Conservation (phyloP, 1,140 invertebrate species). For the Trigoniulus corallinus region DNA sequence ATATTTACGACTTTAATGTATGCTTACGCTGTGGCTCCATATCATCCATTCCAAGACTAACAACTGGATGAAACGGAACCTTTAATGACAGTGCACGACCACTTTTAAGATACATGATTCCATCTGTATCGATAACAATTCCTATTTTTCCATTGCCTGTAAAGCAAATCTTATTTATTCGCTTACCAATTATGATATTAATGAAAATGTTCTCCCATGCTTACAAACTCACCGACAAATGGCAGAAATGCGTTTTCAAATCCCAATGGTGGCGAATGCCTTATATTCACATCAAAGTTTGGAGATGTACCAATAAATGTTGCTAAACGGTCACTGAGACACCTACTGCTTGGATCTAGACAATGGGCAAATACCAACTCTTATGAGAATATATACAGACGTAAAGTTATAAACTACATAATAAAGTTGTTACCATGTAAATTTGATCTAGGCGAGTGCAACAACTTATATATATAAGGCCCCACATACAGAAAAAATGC, state of each 20-base stretch:
- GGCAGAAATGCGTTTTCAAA: not conserved
- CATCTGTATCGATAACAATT: slow-evolving; percentile 19
- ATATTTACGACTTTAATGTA: too few species aligned
- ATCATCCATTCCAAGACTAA: slow-evolving; percentile 35
- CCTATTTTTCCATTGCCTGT: slow-evolving; percentile 16
- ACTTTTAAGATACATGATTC: slow-evolving; percentile 23
- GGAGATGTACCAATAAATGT: not conserved
- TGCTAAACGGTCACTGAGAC: not conserved
- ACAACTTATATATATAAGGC: not conserved
- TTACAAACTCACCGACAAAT: slow-evolving; percentile 1
- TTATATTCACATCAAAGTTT: not conserved
- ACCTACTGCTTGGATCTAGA: not conserved
- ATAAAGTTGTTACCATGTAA: not conserved
- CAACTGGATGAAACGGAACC: slow-evolving; percentile 53
- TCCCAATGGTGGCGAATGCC: not conserved
- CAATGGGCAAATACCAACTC: not conserved
- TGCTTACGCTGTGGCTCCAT: slow-evolving; percentile 17
- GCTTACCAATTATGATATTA: not conserved
- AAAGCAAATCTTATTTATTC: slow-evolving; percentile 4
- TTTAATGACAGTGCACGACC: slow-evolving; percentile 50
- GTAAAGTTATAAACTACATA: not conserved
- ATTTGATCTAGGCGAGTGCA: not conserved
- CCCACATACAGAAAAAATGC: not conserved
- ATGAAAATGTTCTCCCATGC: too few species aligned
- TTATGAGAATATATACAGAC: not conserved